Percentiles rank a stretch among this genome's conserved stretches.
Evolutionary conservation across 2,888 invertebrate genomes (phyloP).

Genomic region (Oligia fasciuncula): DNA sequence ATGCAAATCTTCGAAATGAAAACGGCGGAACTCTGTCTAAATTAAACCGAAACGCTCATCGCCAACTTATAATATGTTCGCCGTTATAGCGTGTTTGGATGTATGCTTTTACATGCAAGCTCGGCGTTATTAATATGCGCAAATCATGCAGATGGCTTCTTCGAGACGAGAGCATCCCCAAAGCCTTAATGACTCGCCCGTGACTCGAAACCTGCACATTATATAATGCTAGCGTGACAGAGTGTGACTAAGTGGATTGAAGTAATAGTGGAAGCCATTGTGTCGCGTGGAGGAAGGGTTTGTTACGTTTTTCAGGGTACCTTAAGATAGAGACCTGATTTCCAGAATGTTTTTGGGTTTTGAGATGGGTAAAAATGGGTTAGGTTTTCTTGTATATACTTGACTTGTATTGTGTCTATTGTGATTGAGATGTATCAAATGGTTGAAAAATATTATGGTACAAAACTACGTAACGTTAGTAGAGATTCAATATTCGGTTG

Average conservation of each 20-base stretch:
- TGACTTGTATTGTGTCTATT: background rate
- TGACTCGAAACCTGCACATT: constrained; percentile 66
- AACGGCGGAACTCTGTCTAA: constrained; percentile 52
- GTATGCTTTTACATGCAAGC: constrained; percentile 65
- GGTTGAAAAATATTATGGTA: background rate
- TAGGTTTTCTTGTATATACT: background rate
- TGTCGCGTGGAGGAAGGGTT: constrained; percentile 33
- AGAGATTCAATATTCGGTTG: background rate
- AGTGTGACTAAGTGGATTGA: constrained; percentile 59
- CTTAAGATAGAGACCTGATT: background rate
- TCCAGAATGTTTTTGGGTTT: constrained; percentile 3
- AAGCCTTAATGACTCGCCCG: constrained; percentile 75
- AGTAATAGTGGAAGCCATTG: constrained; percentile 52
- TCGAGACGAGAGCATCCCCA: constrained; percentile 71
- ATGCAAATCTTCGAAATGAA: constrained; percentile 59
- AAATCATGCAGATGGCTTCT: constrained; percentile 84
- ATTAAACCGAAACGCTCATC: constrained; percentile 63
- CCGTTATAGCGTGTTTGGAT: constrained; percentile 51
- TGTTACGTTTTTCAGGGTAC: constrained; percentile 31
- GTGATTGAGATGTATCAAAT: background rate
- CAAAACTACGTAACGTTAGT: background rate
- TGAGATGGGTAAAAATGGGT: background rate
- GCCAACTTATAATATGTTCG: constrained; percentile 62
- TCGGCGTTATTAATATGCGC: constrained; percentile 82
- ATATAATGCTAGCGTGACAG: constrained; percentile 66